Evolutionary conservation across 2,888 invertebrate genomes (phyloP).

Genomic region (Andrena minutula): DNA sequence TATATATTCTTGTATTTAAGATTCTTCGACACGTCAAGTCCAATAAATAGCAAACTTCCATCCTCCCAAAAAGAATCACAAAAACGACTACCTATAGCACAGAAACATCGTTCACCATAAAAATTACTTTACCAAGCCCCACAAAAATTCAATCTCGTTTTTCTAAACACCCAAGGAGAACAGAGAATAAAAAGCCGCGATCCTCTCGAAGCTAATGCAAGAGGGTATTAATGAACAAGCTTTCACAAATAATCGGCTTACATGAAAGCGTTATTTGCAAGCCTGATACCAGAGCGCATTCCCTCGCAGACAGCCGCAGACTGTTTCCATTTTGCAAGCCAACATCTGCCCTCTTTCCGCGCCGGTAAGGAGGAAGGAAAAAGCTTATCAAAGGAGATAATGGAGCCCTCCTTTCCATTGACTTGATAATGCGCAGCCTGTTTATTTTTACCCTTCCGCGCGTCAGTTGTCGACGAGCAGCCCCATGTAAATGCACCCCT

Average conservation of each 20-base stretch:
- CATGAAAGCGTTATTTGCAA: not conserved
- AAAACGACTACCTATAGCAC: too few species aligned
- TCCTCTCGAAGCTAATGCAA: not conserved
- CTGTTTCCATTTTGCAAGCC: constrained; percentile 27
- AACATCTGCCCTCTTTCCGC: constrained; percentile 20
- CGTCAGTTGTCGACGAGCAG: constrained; percentile 39
- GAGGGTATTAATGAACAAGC: constrained; percentile 12
- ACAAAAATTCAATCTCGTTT: too few species aligned
- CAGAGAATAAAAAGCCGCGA: not conserved
- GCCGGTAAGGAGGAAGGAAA: not conserved
- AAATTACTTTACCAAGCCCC: too few species aligned
- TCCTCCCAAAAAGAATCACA: too few species aligned
- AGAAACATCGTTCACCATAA: too few species aligned
- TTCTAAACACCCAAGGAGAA: too few species aligned
- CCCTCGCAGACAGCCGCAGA: not conserved
- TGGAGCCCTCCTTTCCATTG: constrained; percentile 62
- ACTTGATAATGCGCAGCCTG: constrained; percentile 71
- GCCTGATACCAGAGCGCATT: not conserved
- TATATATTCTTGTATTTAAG: too few species aligned
- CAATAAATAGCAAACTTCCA: too few species aligned
- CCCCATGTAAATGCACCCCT: constrained; percentile 79
- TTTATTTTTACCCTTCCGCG: constrained; percentile 72
- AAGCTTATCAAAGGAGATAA: constrained; percentile 68
- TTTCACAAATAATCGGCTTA: constrained; percentile 37
- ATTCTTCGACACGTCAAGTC: too few species aligned